A percentile compares a stretch with the other conserved stretches of the same genome.
Evolutionary conservation across 1,140 invertebrate genomes (phyloP).

Genomic region (Bombus consobrinus): DNA sequence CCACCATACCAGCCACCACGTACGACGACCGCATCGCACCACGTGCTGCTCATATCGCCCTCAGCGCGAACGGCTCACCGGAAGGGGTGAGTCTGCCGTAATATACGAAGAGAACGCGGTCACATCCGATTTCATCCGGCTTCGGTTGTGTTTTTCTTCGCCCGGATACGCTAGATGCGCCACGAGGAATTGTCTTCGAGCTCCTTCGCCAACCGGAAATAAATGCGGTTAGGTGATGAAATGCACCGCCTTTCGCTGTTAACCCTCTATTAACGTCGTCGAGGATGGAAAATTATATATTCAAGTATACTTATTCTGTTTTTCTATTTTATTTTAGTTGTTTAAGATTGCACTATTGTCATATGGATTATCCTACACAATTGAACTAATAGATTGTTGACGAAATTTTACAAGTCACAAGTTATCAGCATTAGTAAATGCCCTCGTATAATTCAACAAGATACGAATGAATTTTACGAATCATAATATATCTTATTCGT

Average conservation of each 20-base stretch:
- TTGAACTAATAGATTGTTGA: no score
- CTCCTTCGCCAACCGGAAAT: neutral
- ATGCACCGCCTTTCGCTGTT: neutral
- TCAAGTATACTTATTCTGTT: no score
- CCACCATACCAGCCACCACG: slow-evolving; percentile 57
- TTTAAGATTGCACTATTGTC: no score
- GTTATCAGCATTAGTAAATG: no score
- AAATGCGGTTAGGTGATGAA: neutral
- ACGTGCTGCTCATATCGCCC: slow-evolving; percentile 76
- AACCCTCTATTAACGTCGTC: neutral
- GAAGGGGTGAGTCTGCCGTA: slow-evolving; percentile 52
- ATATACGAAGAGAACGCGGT: slow-evolving; percentile 64
- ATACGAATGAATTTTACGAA: no score
- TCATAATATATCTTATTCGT: no score
- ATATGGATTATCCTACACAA: no score
- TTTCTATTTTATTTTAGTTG: no score
- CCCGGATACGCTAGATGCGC: slow-evolving; percentile 1
- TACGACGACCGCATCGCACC: slow-evolving; percentile 70
- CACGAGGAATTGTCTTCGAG: slow-evolving; percentile 4
- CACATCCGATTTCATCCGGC: slow-evolving; percentile 64
- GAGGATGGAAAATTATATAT: neutral
- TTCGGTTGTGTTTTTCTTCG: slow-evolving; percentile 38
- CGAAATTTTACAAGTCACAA: no score
- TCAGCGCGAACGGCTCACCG: slow-evolving; percentile 43
- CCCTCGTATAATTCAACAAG: no score